Evolutionary conservation across 2,888 invertebrate genomes (phyloP).

Genomic region (Cheilosia variabilis): DNA sequence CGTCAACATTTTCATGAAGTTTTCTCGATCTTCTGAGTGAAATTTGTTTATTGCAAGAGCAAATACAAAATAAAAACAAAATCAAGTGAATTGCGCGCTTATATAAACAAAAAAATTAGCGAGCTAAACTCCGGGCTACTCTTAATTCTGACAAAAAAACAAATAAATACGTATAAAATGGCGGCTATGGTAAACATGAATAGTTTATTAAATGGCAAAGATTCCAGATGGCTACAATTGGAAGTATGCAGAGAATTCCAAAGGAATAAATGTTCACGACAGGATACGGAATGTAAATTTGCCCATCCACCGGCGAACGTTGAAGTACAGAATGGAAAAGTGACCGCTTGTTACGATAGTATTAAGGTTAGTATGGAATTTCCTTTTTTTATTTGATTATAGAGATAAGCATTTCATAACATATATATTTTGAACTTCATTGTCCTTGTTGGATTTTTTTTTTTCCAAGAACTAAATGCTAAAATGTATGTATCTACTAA

Average conservation of each 20-base stretch:
- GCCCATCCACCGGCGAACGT: slow-evolving; percentile 99
- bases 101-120: slow-evolving; percentile 13
- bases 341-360: slow-evolving; percentile 99
- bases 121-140: not conserved
- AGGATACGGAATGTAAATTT: slow-evolving; percentile 99
- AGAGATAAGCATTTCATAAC: slow-evolving; percentile 52
- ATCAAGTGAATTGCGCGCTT: slow-evolving; percentile 49
- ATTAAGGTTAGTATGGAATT: slow-evolving; percentile 94
- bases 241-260: slow-evolving; percentile 99
- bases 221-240: slow-evolving; percentile 99
- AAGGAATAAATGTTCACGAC: slow-evolving; percentile 99
- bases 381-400: slow-evolving; percentile 24
- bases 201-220: slow-evolving; percentile 98
- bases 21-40: slow-evolving; percentile 41
- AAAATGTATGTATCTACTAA: slow-evolving; percentile 63
- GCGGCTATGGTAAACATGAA: slow-evolving; percentile 98
- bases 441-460: slow-evolving; percentile 58
- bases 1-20: slow-evolving; percentile 12
- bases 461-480: slow-evolving; percentile 50
- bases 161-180: slow-evolving; percentile 82
- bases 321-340: slow-evolving; percentile 99
- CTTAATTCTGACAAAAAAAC: slow-evolving; percentile 22
- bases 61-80: slow-evolving; percentile 11
- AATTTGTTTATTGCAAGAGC: slow-evolving; percentile 22
- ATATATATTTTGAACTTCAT: slow-evolving; percentile 41